Conservation (phyloP, 2,113 vertebrate genomes). For the Copsychus sechellarum region DNA sequence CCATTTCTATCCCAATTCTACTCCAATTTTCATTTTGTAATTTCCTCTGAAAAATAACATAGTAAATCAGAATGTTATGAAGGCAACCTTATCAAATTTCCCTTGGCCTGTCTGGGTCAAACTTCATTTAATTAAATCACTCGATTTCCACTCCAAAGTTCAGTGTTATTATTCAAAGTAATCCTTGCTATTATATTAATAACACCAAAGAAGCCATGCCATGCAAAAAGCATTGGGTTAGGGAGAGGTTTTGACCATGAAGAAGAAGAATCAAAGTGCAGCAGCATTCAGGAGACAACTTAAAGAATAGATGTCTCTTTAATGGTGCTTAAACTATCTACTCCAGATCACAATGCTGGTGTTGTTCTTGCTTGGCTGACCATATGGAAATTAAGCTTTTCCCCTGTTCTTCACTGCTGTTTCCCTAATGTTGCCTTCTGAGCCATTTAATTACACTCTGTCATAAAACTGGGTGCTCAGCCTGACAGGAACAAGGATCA, state of each 20-base stretch:
- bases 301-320: slow-evolving; percentile 3
- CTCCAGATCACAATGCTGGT: slow-evolving; percentile 36
- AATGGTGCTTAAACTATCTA: slow-evolving; percentile 30
- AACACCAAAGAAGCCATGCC: neutral
- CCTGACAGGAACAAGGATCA: slow-evolving; percentile 60
- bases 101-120: neutral
- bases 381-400: slow-evolving; percentile 63
- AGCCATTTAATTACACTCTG: slow-evolving; percentile 72
- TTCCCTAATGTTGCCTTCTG: slow-evolving; percentile 36
- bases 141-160: neutral
- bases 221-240: neutral
- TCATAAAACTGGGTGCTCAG: slow-evolving; percentile 23
- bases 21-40: neutral
- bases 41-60: neutral
- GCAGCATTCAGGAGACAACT: neutral
- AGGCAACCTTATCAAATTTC: neutral
- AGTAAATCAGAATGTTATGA: slow-evolving; percentile 10
- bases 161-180: neutral
- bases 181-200: slow-evolving; percentile 1
- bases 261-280: slow-evolving; percentile 21
- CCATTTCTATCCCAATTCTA: neutral
- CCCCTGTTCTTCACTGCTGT: slow-evolving; percentile 10
- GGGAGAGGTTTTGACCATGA: slow-evolving; percentile 23
- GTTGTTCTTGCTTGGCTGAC: slow-evolving; percentile 68
- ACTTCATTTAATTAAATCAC: slow-evolving; percentile 10